These are phyloP conservation scores for Cebus imitator DNA, from an alignment of 2,113 vertebrate species.

Conservation along the genomic window DNA sequence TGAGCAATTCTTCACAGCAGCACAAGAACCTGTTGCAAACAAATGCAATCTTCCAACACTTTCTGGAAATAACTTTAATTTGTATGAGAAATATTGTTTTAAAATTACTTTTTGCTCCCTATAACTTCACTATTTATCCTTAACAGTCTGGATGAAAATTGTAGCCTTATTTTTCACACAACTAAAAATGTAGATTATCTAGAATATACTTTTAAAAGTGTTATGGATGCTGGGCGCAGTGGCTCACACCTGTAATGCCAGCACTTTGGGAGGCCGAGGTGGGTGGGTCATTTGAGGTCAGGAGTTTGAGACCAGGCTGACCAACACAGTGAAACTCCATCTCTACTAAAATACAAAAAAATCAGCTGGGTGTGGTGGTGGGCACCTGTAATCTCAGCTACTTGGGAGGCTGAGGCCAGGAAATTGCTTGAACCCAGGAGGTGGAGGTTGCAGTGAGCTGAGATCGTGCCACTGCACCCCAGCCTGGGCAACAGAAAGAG, in stretches of 20 bases:
- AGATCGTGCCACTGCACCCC: too few species aligned
- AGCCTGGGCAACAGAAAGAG: too few species aligned
- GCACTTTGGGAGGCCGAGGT: not conserved
- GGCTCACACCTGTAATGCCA: too few species aligned
- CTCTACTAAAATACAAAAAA: too few species aligned
- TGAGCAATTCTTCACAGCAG: not conserved
- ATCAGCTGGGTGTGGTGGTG: too few species aligned
- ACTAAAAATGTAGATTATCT: not conserved
- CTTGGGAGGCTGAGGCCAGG: too few species aligned
- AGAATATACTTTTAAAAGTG: not conserved
- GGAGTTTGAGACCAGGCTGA: not conserved
- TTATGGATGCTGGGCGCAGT: not conserved
- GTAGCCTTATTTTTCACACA: not conserved
- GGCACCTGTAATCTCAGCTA: too few species aligned
- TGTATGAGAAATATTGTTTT: conserved; percentile 6
- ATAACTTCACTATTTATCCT: not conserved
- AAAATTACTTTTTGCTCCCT: not conserved
- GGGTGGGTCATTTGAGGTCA: not conserved
- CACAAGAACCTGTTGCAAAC: not conserved
- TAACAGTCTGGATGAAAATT: not conserved
- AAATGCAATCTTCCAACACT: not conserved
- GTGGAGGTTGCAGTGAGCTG: too few species aligned
- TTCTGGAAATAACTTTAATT: not conserved
- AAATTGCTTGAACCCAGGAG: too few species aligned
- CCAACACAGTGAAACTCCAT: not conserved